These are phyloP conservation scores for Chaetoderma sp. DNA, from an alignment of 2,888 invertebrate genomes.

Conservation along the genomic window DNA sequence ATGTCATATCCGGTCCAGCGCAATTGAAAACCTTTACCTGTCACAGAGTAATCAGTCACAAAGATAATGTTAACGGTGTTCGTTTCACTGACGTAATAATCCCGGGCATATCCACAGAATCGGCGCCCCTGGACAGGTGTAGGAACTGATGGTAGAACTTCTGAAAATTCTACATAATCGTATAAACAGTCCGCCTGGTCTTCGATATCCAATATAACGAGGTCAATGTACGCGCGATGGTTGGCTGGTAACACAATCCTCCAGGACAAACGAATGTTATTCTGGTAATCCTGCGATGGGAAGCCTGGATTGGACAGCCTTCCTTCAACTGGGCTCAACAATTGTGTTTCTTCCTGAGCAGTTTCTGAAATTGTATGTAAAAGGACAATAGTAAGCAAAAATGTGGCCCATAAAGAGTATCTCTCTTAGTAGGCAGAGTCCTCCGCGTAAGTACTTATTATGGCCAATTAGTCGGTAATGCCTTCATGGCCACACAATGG, in stretches of 20 bases:
- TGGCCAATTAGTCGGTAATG: no score
- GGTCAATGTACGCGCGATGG: constrained; percentile 29
- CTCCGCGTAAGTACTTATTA: no score
- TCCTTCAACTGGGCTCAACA: no score
- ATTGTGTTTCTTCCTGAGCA: no score
- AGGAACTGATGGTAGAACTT: constrained; percentile 7
- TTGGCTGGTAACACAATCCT: constrained; percentile 17
- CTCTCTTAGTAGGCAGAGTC: no score
- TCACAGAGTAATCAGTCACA: constrained; percentile 35
- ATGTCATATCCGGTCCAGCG: constrained; percentile 31
- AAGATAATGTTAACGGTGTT: constrained; percentile 31
- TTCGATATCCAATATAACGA: constrained; percentile 36
- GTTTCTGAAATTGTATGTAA: no score
- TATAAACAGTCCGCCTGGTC: constrained; percentile 42
- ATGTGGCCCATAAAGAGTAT: no score
- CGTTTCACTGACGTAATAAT: constrained; percentile 20
- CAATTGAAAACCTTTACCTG: constrained; percentile 33
- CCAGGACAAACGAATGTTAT: no score
- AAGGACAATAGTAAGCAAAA: no score
- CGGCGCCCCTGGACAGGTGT: background rate
- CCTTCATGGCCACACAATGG: no score
- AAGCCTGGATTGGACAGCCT: no score
- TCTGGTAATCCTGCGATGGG: no score
- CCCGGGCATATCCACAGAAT: constrained; percentile 28
- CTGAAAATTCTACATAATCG: constrained; percentile 35